A percentile compares a stretch with the other conserved stretches of the same genome.
Evolutionary conservation across 2,113 vertebrate species (phyloP).

Genomic region (Gymnarchus niloticus): DNA sequence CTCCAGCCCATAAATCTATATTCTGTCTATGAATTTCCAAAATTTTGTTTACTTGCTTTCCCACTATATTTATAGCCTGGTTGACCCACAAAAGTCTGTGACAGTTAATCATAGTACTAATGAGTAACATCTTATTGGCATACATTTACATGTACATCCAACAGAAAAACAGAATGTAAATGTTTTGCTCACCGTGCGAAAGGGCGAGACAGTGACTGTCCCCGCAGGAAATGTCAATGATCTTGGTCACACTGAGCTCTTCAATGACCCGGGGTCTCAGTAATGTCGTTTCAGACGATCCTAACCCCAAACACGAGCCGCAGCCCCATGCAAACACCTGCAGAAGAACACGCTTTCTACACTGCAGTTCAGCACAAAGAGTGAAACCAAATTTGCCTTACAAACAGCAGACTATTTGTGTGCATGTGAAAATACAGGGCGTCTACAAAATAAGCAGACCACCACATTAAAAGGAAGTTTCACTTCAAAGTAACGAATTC

Average conservation of each 20-base stretch:
- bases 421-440: neutral
- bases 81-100: neutral
- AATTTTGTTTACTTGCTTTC: no score
- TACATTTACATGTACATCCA: neutral
- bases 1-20: no score
- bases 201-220: slow-evolving; percentile 96
- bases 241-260: slow-evolving; percentile 87
- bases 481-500: neutral
- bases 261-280: slow-evolving; percentile 88
- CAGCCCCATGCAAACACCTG: slow-evolving; percentile 97
- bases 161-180: neutral
- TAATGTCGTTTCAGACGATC: slow-evolving; percentile 92
- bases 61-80: neutral
- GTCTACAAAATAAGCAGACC: neutral
- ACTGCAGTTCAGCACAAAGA: neutral
- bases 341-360: slow-evolving; percentile 7
- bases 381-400: neutral
- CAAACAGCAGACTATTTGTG: neutral
- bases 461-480: neutral
- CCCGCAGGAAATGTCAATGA: slow-evolving; percentile 95
- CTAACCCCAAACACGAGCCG: slow-evolving; percentile 91
- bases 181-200: slow-evolving; percentile 78
- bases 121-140: neutral
- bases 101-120: neutral
- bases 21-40: no score